Evolutionary conservation across 2,113 vertebrate genomes (phyloP), one percentile per base, ranked within the genome.

Genomic region (Smithornis capensis): DNA sequence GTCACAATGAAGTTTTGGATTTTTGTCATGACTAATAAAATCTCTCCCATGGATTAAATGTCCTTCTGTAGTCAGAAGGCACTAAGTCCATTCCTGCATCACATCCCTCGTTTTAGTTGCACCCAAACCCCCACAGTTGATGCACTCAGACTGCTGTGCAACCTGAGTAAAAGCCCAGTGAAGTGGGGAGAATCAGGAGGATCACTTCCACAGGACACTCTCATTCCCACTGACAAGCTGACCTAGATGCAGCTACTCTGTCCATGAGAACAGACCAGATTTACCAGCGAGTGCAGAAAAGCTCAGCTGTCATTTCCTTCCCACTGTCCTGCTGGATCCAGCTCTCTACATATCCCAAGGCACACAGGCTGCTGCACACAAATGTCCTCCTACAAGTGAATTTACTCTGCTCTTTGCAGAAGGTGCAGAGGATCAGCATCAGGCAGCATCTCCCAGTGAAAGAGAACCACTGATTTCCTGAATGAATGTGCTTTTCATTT

Each of bases 371-470:
- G 28, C 40, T n/a, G 87, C 68, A 18, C 2, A 4, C 17, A 40
- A 33, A 35, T 14, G 6, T 5, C 45, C 37, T 56, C 12, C 24
- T 47, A 0, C 6, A 52, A 50, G 24, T 2, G 21, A 75, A 0
- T 35, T 56, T 47, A 7, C 35, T 50, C 71, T 49, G 4, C n/a
- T 74, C 85, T 35, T 35, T 42, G 45, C 38, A 89, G 69, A 12
- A 60, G 5, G 31, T 38, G 59, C 55, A 4, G 4, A 40, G 90
- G 59, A 18, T 18, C 52, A 60, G 60, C 21, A 9, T 11, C 65
- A 33, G 17, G 35, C 3, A 6, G 27, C 52, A 42, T 25, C 7
- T 7, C 73, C 3, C 6, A 17, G 33, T 4, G 15, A 45, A 64
- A 76, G 50, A 24, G 14, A 85, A 18, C 3, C 53, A 50, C 2